A percentile compares a stretch with the other conserved stretches of the same genome.
phyloP scores from a whole-genome alignment of 2,888 invertebrate genomes.

The Thelaira solivaga region DNA sequence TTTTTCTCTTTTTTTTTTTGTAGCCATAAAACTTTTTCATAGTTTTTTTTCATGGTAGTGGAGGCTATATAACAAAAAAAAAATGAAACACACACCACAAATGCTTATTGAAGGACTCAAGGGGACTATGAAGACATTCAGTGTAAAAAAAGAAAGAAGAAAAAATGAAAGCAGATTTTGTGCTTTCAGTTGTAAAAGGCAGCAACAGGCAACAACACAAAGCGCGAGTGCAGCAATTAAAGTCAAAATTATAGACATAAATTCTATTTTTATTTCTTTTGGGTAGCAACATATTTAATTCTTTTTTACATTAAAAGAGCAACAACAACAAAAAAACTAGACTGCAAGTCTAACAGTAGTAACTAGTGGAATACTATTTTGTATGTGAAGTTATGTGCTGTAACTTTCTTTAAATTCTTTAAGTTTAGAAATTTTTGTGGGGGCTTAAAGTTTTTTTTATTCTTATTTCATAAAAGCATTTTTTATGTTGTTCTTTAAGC shows the following conservation, averaged over 20 bases:
- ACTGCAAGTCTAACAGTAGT: slow-evolving; percentile 14
- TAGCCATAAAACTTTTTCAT: slow-evolving; percentile 4
- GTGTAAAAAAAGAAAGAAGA: background rate
- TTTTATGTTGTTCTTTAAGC: background rate
- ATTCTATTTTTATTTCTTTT: slow-evolving; percentile 56
- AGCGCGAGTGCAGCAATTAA: slow-evolving; percentile 61
- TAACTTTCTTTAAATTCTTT: background rate
- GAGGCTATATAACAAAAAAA: background rate
- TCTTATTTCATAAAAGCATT: background rate
- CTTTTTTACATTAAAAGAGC: background rate
- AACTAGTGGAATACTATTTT: slow-evolving; percentile 11
- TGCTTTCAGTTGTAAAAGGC: background rate
- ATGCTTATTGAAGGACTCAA: slow-evolving; percentile 36
- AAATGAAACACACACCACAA: background rate
- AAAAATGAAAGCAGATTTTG: background rate
- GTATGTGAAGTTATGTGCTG: slow-evolving; percentile 14
- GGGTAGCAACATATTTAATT: slow-evolving; percentile 25
- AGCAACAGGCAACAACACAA: slow-evolving; percentile 53
- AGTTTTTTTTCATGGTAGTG: slow-evolving; percentile 16
- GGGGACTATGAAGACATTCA: slow-evolving; percentile 39
- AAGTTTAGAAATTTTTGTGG: slow-evolving; percentile 43
- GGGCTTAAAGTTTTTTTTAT: slow-evolving; percentile 11
- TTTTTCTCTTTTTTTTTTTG: slow-evolving; percentile 14
- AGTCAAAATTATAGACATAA: slow-evolving; percentile 60
- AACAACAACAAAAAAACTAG: background rate